Evolutionary conservation across 2,113 vertebrate species (phyloP), one percentile per base, ranked within the genome.

Genomic region (Nothobranchius kuhntae): DNA sequence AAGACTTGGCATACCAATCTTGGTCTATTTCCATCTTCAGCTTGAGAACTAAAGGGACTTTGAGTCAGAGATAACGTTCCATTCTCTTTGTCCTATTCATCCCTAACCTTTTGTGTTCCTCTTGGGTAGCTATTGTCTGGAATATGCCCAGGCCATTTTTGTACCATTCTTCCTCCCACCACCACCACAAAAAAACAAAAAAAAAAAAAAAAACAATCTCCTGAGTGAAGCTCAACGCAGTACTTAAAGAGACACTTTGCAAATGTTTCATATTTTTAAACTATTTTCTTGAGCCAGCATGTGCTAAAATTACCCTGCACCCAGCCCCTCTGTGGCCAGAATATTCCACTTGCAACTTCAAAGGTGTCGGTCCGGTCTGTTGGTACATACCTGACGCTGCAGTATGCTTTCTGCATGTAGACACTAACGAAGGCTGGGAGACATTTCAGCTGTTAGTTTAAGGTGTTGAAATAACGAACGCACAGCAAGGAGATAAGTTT

Each of bases 91-190:
- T 59, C 44, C 73, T 65, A 64, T 56, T 80, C 80, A 64, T 85
- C 62, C 68, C 71, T 81, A 78, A 87, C 82, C 82, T 81, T 88
- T 87, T 83, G 77, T 89, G 77, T 79, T 80, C 82, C 84, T 83
- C 61, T 1, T 45, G 59, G 63, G 68, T 56, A 72, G 74, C 78
- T 77, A 81, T 76, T 86, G 74, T 80, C 76, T 78, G 36, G 68
- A 73, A 83, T 85, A 72, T 70, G 59, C 47, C 21, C 58, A 61
- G 71, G 71, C 80, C 80, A 73, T 78, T 78, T 79, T 47, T 51
- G 73, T 58, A 73, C 62, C 38, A 4, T 30, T 4, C 30, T 4
- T 30, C 30, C 30, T 30, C 30, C 30, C 30, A 30, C 30, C 30
- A 30, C 30, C 30, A 30, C 30, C 4, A 30, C 7, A 42, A 11